These are phyloP conservation scores for Torymus tubicola DNA, from an alignment of 2,888 invertebrate genomes.

Conservation along the genomic window DNA sequence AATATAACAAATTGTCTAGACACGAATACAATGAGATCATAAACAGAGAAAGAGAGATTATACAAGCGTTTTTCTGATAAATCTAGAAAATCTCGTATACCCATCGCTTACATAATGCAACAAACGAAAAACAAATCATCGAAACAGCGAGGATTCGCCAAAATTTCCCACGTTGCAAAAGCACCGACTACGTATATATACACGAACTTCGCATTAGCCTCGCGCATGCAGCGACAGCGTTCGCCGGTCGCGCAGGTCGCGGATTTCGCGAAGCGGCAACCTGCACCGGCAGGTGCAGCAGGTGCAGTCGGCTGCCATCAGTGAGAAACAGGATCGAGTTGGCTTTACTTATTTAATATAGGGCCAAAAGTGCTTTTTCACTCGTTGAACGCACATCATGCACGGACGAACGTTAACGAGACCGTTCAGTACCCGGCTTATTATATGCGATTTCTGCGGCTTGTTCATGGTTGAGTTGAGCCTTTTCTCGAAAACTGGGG, in stretches of 20 bases:
- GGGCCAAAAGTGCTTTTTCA: slow-evolving; percentile 40
- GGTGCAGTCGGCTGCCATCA: slow-evolving; percentile 23
- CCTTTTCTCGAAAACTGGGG: background rate
- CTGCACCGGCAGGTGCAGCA: slow-evolving; percentile 44
- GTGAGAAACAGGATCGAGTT: too few species aligned
- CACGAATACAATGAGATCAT: too few species aligned
- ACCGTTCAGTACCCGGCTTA: background rate
- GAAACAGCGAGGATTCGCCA: background rate
- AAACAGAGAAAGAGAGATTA: too few species aligned
- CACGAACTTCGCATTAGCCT: slow-evolving; percentile 32
- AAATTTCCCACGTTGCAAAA: background rate
- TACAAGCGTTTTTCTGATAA: too few species aligned
- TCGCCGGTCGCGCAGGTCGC: background rate
- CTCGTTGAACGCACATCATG: background rate
- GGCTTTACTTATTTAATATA: slow-evolving; percentile 39
- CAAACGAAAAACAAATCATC: background rate
- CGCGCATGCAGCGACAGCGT: background rate
- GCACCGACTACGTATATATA: background rate
- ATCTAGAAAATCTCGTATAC: too few species aligned
- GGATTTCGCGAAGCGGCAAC: background rate
- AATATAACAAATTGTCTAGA: too few species aligned
- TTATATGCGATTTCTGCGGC: slow-evolving; percentile 10
- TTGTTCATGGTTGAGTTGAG: slow-evolving; percentile 12
- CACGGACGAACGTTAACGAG: slow-evolving; percentile 14
- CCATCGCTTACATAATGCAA: background rate